These are phyloP conservation scores for Discoglossus pictus DNA, from an alignment of 2,797 vertebrate genomes.

Conservation along the genomic window DNA sequence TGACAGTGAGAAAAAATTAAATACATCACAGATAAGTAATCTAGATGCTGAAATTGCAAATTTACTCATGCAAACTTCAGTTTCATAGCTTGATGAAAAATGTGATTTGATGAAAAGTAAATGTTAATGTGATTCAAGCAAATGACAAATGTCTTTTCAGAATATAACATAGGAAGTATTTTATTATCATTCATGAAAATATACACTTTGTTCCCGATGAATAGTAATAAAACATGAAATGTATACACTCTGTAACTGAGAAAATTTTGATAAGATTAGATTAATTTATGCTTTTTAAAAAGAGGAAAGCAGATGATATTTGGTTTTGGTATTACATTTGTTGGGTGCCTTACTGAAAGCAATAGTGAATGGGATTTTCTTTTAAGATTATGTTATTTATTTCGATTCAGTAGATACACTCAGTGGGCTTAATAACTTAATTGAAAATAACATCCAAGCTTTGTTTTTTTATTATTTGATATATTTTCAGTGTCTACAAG, in stretches of 20 bases:
- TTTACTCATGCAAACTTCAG: slow-evolving; percentile 37
- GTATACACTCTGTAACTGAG: slow-evolving; percentile 1
- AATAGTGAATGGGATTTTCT: no score
- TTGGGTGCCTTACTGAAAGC: no score
- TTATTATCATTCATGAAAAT: slow-evolving; percentile 37
- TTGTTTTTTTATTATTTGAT: no score
- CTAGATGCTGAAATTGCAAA: slow-evolving; percentile 31
- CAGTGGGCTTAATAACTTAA: no score
- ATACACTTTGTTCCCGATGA: slow-evolving; percentile 15
- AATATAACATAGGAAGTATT: slow-evolving; percentile 26
- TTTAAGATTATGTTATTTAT: no score
- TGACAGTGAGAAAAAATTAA: slow-evolving; percentile 44
- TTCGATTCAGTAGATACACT: no score
- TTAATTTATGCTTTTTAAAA: no score
- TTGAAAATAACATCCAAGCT: no score
- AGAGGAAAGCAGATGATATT: no score
- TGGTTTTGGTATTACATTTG: no score
- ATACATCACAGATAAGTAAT: slow-evolving; percentile 46
- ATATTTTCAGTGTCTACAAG: no score
- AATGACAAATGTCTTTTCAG: slow-evolving; percentile 40
- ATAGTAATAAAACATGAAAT: slow-evolving; percentile 35
- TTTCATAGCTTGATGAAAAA: slow-evolving; percentile 33
- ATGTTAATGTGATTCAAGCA: slow-evolving; percentile 47
- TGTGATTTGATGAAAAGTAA: slow-evolving; percentile 47
- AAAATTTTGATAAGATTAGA: background rate